These are phyloP conservation scores for Ophion ellenae DNA, from an alignment of 2,888 invertebrate genomes.

Conservation along the genomic window DNA sequence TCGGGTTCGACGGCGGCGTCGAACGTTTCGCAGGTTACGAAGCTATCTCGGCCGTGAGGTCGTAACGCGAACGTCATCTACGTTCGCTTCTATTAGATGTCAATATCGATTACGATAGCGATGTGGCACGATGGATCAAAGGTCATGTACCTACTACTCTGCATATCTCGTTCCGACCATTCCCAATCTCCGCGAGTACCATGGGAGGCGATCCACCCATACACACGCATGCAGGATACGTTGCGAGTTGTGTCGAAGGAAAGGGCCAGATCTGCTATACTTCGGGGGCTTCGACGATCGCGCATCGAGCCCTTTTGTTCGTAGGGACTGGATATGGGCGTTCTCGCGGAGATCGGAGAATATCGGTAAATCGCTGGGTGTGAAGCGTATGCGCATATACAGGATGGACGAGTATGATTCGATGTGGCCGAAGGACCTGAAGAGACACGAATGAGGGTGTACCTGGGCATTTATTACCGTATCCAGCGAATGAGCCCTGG, in stretches of 20 bases:
- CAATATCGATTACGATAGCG: slow-evolving; percentile 38
- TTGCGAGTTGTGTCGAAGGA: background rate
- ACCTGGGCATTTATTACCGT: slow-evolving; percentile 63
- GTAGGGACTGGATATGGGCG: background rate
- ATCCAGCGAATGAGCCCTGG: slow-evolving; percentile 54
- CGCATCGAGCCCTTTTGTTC: slow-evolving; percentile 10
- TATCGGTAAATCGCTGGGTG: slow-evolving; percentile 24
- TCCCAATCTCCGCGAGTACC: slow-evolving; percentile 8
- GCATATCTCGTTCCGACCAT: slow-evolving; percentile 13
- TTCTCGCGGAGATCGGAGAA: slow-evolving; percentile 1
- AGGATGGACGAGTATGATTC: background rate
- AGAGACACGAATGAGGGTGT: slow-evolving; percentile 12
- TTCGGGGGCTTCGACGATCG: too few species aligned
- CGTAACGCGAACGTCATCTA: slow-evolving; percentile 33
- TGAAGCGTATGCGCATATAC: background rate
- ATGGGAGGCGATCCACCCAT: background rate
- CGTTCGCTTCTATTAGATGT: slow-evolving; percentile 4
- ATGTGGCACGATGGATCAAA: slow-evolving; percentile 31
- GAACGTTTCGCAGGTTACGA: background rate
- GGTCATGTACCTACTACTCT: slow-evolving; percentile 6
- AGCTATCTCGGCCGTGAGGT: slow-evolving; percentile 7
- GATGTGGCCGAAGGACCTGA: slow-evolving; percentile 44
- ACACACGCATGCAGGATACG: background rate
- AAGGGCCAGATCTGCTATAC: background rate
- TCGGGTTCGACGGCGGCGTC: background rate